These are phyloP conservation scores for Junco hyemalis DNA, from an alignment of 2,113 vertebrate genomes.

Conservation along the genomic window DNA sequence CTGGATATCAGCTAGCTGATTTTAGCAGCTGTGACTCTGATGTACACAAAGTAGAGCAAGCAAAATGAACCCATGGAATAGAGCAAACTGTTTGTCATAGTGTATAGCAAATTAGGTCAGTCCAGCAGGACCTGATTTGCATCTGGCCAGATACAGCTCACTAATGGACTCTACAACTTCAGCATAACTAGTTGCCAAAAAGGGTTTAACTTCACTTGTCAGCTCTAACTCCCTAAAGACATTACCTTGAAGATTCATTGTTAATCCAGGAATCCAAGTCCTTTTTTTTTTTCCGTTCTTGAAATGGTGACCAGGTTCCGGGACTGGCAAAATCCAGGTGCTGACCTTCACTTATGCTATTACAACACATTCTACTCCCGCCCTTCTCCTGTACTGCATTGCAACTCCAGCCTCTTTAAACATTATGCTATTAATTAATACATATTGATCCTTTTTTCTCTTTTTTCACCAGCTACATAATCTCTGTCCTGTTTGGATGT, in stretches of 20 bases:
- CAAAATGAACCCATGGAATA: background rate
- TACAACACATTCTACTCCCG: background rate
- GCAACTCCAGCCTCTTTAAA: background rate
- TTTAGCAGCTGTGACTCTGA: background rate
- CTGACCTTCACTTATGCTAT: background rate
- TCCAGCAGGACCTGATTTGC: background rate
- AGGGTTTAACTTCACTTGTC: background rate
- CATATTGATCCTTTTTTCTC: rapidly evolving
- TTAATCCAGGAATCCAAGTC: background rate
- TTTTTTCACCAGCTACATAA: background rate
- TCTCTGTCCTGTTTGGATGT: background rate
- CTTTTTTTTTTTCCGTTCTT: background rate
- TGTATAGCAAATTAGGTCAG: background rate
- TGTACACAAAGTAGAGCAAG: background rate
- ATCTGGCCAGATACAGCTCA: background rate
- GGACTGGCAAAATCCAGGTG: background rate
- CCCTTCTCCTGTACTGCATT: background rate
- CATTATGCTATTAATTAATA: background rate
- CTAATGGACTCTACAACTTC: background rate
- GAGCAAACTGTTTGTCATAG: background rate
- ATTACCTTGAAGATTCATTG: background rate
- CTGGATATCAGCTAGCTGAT: background rate
- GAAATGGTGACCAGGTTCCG: background rate
- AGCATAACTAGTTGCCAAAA: background rate
- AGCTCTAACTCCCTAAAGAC: background rate